phyloP scores from a whole-genome alignment of 2,888 invertebrate species.

The Lasioglossum malachurum region DNA sequence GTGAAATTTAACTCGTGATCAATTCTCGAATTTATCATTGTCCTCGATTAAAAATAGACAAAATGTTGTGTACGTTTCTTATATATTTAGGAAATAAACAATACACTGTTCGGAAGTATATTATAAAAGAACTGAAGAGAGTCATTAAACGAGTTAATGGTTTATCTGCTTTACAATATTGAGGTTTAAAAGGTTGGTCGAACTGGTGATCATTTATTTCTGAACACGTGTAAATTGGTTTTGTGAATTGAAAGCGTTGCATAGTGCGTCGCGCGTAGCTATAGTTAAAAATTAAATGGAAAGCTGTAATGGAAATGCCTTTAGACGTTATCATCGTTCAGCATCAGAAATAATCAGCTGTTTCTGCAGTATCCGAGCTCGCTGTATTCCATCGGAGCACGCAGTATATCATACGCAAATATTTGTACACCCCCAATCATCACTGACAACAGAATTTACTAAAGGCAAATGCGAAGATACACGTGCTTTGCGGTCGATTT shows the following conservation, averaged over 20 bases:
- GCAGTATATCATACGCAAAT: slow-evolving; percentile 67
- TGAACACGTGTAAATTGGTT: not conserved
- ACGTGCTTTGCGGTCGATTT: slow-evolving; percentile 52
- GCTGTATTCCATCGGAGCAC: slow-evolving; percentile 39
- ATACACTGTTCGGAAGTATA: not conserved
- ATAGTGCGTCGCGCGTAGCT: not conserved
- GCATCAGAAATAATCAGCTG: slow-evolving; percentile 72
- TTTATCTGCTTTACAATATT: not conserved
- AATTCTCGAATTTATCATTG: not conserved
- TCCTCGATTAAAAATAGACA: not conserved
- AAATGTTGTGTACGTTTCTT: not conserved
- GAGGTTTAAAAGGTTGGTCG: not conserved
- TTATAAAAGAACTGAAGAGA: not conserved
- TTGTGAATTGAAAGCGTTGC: not conserved
- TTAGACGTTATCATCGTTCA: slow-evolving; percentile 60
- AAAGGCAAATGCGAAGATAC: slow-evolving; percentile 54
- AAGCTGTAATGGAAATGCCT: slow-evolving; percentile 51
- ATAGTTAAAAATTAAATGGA: not conserved
- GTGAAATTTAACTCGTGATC: not conserved
- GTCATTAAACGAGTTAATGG: not conserved
- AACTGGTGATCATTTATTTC: not conserved
- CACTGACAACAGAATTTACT: slow-evolving; percentile 59
- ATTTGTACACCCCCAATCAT: slow-evolving; percentile 69
- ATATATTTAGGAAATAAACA: not conserved
- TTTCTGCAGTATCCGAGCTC: slow-evolving; percentile 71